Base-by-base conservation (phyloP, 1,140 invertebrate genomes). In the Aleiodes sp. region DNA sequence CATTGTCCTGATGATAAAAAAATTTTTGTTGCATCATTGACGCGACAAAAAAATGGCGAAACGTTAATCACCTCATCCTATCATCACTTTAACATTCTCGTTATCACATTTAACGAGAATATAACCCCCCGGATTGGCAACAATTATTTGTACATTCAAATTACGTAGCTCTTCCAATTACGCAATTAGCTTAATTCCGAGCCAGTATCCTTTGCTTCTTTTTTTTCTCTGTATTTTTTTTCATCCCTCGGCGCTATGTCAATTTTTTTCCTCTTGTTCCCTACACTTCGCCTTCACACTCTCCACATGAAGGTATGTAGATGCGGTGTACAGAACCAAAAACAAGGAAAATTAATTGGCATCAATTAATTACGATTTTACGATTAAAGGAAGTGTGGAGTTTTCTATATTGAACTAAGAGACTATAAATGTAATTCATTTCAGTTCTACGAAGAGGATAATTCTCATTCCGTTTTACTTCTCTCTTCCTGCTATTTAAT, bases 61-160 rank as follows among this genome's bases (percentile, higher is more conserved):
- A 12, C 28, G 56, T 59, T 59, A 59, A 59, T 59, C 56, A 59
- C 56, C 10, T 9, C 28, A 28, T 24, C 4, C 24, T 14, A 31
- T 31, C n/a, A n/a, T n/a, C 24, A n/a, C n/a, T 59, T 31, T 29
- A 29, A 59, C 56, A 29, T 29, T 28, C 56, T 59, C 56, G 56
- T 59, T 59, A 59, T 59, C 10, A 59, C 24, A 59, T 59, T 59
- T 59, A 59, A 59, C 56, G 56, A 59, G 56, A 59, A n/a, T 59
- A 59, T 31, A 31, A 59, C 12, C 24, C 28, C 31, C 7, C 7
- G 46, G 6, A 59, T 29, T n/a, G 56, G 56, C 2, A 31, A 59
- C 28, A 59, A 59, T 59, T 59, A 59, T 59, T 59, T 31, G 9
- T 26, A 59, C 56, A 59, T 59, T 31, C 28, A 26, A 59, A 59